These are phyloP conservation scores for Seriola quinqueradiata DNA, from an alignment of 2,113 vertebrate species.

Conservation along the genomic window DNA sequence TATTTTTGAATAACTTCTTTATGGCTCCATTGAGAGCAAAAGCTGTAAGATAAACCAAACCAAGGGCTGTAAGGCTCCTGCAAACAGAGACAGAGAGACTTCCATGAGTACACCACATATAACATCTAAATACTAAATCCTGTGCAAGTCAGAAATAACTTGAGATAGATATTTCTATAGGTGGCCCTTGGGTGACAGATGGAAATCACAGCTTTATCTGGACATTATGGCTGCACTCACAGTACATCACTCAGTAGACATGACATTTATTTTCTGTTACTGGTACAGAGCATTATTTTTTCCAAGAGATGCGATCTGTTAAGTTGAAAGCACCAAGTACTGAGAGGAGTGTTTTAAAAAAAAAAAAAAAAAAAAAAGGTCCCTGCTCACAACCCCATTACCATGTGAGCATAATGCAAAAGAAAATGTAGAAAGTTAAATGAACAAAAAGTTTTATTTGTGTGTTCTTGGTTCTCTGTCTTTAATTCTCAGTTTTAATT, in stretches of 20 bases:
- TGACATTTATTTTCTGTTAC: constrained; percentile 26
- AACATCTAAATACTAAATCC: neutral
- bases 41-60: neutral
- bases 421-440: neutral
- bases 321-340: neutral
- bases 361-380: neutral
- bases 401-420: neutral
- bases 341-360: neutral
- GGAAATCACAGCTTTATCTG: constrained; percentile 8
- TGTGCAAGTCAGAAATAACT: neutral
- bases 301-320: constrained; percentile 10
- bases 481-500: neutral
- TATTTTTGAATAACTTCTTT: constrained; percentile 32
- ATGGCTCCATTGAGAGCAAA: constrained; percentile 4
- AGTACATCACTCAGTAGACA: neutral
- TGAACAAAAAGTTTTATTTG: neutral
- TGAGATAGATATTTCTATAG: neutral
- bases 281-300: neutral
- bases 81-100: neutral
- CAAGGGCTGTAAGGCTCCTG: neutral
- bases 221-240: neutral
- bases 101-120: neutral
- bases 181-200: neutral
- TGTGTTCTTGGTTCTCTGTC: too few species aligned
- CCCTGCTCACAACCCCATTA: neutral